A percentile compares a stretch with the other conserved stretches of the same genome.
phyloP scores from a whole-genome alignment of 1,140 invertebrate species.

The Drosophila triauraria region DNA sequence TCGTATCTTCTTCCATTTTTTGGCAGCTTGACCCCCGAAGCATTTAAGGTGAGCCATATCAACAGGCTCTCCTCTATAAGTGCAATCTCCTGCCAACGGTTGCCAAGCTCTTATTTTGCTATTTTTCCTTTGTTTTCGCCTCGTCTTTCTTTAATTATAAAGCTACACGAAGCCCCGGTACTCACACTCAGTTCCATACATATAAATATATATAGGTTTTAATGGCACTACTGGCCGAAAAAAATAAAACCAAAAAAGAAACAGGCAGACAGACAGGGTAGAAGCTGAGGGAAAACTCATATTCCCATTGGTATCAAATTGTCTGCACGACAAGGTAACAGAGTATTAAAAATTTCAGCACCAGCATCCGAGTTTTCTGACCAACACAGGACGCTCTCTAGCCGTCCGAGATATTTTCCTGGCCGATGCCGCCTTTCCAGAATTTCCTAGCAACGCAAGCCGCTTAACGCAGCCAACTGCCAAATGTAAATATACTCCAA shows the following conservation, averaged over 20 bases:
- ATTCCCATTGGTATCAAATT: conserved; percentile 79
- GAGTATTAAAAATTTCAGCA: conserved; percentile 81
- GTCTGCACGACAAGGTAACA: conserved; percentile 78
- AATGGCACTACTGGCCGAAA: conserved; percentile 29
- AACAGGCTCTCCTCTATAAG: conserved; percentile 30
- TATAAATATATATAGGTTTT: conserved; percentile 48
- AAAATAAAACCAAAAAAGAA: not conserved
- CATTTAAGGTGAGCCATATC: conserved; percentile 42
- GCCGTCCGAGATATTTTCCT: conserved; percentile 26
- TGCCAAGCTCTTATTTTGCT: conserved; percentile 63
- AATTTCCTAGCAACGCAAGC: conserved; percentile 71
- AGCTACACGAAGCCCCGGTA: conserved; percentile 37
- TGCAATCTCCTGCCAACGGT: conserved; percentile 60
- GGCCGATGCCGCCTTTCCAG: conserved; percentile 12
- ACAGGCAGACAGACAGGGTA: conserved; percentile 4
- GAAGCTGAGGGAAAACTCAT: conserved; percentile 39
- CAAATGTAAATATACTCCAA: conserved; percentile 81
- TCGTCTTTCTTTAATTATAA: conserved; percentile 75
- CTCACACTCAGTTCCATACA: conserved; percentile 14
- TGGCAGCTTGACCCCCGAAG: conserved; percentile 15
- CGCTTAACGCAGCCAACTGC: conserved; percentile 80
- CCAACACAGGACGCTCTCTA: conserved; percentile 21
- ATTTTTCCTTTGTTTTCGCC: conserved; percentile 66
- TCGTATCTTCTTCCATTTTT: too few species aligned
- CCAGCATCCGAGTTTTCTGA: conserved; percentile 59